Evolutionary conservation across 2,888 invertebrate genomes (phyloP).

Genomic region (Globia sparganii): DNA sequence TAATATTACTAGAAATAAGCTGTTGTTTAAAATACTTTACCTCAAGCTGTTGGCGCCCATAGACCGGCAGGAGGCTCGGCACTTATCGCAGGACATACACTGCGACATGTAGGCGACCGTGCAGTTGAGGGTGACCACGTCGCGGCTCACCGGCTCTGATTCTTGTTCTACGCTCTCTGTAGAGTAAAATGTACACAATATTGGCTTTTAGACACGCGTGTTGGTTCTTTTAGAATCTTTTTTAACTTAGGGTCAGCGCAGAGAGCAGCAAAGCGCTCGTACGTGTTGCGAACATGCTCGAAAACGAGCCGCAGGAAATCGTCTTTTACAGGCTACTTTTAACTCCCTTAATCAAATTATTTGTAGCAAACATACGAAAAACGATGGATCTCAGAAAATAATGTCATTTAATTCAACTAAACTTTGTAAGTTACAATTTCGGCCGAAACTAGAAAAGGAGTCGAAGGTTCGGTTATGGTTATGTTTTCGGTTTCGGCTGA

Average conservation of each 20-base stretch:
- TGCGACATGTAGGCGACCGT: constrained; percentile 97
- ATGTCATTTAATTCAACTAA: neutral
- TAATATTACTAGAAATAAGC: neutral
- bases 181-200: constrained; percentile 28
- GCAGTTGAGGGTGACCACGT: constrained; percentile 95
- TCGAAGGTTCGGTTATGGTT: neutral
- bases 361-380: neutral
- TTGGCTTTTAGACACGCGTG: neutral
- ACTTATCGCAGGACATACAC: constrained; percentile 97
- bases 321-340: no score
- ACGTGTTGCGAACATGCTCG: neutral
- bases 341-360: no score
- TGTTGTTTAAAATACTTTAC: constrained; percentile 66
- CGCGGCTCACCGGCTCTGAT: constrained; percentile 90
- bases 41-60: constrained; percentile 94
- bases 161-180: constrained; percentile 93
- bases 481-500: neutral
- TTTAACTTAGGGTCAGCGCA: neutral
- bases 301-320: neutral
- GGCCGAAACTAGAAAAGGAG: neutral
- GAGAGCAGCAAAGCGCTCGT: neutral
- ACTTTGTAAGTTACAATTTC: neutral
- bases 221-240: neutral
- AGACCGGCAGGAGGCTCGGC: constrained; percentile 94
- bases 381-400: no score